Percentiles rank a stretch among this genome's conserved stretches.
Evolutionary conservation across 2,888 invertebrate genomes (phyloP).

Genomic region (Aleiodes leptofemur): DNA sequence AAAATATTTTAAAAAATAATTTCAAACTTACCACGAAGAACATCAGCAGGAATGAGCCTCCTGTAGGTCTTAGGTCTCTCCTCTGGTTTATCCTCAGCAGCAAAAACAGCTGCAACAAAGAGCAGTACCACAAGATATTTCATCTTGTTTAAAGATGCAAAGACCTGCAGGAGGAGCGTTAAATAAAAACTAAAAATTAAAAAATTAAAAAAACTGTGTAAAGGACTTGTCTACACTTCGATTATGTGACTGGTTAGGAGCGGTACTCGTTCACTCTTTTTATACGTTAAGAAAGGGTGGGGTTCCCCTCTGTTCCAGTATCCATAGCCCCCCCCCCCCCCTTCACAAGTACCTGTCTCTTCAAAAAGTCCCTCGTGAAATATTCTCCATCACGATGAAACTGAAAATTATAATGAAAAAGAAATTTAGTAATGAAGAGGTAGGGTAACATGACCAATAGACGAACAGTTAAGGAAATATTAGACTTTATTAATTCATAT

Average conservation of each 20-base stretch:
- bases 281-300: conserved; percentile 70
- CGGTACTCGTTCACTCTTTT: conserved; percentile 67
- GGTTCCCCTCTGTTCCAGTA: conserved; percentile 52
- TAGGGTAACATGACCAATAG: no score
- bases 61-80: conserved; percentile 84
- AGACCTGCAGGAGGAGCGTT: conserved; percentile 18
- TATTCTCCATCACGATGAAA: conserved; percentile 15
- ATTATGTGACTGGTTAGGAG: conserved; percentile 71
- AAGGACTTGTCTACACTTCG: neutral
- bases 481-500: no score
- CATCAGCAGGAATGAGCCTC: conserved; percentile 91
- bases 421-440: no score
- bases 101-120: conserved; percentile 76
- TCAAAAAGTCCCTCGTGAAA: conserved; percentile 37
- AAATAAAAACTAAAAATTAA: conserved; percentile 23
- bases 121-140: conserved; percentile 77
- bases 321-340: conserved; percentile 36
- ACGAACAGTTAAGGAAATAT: no score
- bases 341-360: conserved; percentile 42
- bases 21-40: conserved; percentile 86
- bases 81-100: conserved; percentile 77
- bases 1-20: neutral
- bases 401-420: conserved; percentile 6
- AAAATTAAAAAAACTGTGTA: conserved; percentile 55
- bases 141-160: conserved; percentile 52